phyloP scores from a whole-genome alignment of 2,888 invertebrate species.

The Macropis europaea region DNA sequence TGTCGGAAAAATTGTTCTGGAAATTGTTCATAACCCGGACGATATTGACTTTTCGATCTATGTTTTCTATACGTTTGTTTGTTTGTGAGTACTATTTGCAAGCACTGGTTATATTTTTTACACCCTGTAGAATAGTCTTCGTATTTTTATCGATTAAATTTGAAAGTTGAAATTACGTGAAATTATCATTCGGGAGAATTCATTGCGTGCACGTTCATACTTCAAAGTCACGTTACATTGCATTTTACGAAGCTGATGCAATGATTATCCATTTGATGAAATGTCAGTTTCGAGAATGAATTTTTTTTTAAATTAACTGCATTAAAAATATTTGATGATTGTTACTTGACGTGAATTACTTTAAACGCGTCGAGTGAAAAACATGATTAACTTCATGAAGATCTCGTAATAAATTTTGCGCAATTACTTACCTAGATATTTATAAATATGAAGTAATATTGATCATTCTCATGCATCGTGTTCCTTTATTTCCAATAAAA shows the following conservation, averaged over 20 bases:
- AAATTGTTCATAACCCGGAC: no score
- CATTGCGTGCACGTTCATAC: background rate
- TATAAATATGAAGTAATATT: background rate
- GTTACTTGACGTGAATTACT: no score
- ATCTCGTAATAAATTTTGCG: background rate
- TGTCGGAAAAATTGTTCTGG: no score
- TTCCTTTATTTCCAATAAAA: background rate
- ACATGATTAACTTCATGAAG: background rate
- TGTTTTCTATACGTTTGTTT: no score
- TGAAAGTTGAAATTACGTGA: background rate
- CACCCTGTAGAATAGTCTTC: no score
- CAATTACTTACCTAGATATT: constrained; percentile 18
- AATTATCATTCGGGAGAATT: background rate
- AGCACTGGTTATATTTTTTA: no score
- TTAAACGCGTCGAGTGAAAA: background rate
- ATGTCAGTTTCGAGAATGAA: background rate
- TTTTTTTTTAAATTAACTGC: background rate
- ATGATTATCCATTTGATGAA: background rate
- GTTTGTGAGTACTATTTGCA: no score
- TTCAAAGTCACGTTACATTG: background rate
- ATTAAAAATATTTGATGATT: no score
- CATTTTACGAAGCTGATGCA: constrained; percentile 3
- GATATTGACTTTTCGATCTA: no score
- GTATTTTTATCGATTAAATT: no score
- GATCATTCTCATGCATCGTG: background rate